Evolutionary conservation across 2,797 vertebrate genomes (phyloP).

Genomic region (Manis pentadactyla): DNA sequence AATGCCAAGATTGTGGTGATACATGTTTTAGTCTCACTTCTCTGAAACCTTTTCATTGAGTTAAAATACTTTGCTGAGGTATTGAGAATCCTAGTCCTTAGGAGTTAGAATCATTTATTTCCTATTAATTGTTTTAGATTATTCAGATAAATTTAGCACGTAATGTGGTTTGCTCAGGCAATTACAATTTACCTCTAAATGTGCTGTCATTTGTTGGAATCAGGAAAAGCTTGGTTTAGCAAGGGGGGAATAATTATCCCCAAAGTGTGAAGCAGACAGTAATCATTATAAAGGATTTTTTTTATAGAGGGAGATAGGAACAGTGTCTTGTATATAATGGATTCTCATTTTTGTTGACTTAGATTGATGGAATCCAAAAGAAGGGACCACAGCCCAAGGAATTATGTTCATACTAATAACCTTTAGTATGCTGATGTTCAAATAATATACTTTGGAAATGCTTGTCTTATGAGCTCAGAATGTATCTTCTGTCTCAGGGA

Average conservation of each 20-base stretch:
- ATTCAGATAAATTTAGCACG: conserved; percentile 68
- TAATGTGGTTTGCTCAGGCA: conserved; percentile 60
- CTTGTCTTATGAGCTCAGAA: neutral
- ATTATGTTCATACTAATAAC: neutral
- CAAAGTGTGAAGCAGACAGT: conserved; percentile 51
- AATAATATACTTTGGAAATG: neutral
- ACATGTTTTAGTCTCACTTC: neutral
- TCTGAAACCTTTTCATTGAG: neutral
- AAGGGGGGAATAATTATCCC: conserved; percentile 65
- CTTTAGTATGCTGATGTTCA: neutral
- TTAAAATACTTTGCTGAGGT: conserved; percentile 69
- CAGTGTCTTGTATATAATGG: neutral
- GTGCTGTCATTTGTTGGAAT: conserved; percentile 60
- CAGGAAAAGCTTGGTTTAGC: conserved; percentile 46
- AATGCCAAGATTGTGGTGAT: neutral
- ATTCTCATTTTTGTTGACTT: neutral
- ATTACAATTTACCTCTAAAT: conserved; percentile 65
- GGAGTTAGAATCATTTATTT: conserved; percentile 57
- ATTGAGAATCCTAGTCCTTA: conserved; percentile 38
- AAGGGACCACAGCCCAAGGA: neutral
- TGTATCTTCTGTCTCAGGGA: neutral
- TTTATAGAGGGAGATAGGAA: neutral
- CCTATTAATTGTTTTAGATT: conserved; percentile 48
- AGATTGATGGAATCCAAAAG: neutral
- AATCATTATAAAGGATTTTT: conserved; percentile 22